Conservation (phyloP, 2,888 invertebrate genomes). For the Harmothoe impar region DNA sequence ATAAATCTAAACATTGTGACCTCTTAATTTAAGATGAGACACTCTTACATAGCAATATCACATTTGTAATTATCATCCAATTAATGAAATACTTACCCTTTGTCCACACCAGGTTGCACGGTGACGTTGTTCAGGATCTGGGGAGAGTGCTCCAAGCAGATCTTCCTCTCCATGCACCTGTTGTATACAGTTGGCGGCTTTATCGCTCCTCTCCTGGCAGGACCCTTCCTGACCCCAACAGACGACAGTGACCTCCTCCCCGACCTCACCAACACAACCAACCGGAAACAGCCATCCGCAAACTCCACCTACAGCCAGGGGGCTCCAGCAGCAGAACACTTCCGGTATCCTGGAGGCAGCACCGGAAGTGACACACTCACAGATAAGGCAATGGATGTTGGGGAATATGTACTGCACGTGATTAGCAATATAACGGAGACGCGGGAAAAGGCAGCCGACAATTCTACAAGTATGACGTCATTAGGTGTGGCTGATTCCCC, state of each 20-base stretch:
- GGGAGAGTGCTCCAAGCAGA: slow-evolving; percentile 30
- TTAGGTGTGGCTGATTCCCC: not conserved
- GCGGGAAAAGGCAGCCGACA: not conserved
- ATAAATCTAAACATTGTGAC: no score
- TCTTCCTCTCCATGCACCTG: slow-evolving; percentile 62
- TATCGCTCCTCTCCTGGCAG: slow-evolving; percentile 55
- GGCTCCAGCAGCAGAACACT: not conserved
- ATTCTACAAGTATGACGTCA: not conserved
- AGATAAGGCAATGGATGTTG: not conserved
- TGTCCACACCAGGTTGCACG: slow-evolving; percentile 45
- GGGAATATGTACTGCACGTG: not conserved
- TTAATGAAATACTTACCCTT: no score
- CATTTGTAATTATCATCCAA: no score
- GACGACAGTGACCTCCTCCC: not conserved
- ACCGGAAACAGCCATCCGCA: no score
- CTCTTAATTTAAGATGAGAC: no score
- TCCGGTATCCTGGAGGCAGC: not conserved
- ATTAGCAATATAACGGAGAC: not conserved
- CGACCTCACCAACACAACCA: not conserved
- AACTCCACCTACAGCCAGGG: not conserved
- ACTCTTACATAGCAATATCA: no score
- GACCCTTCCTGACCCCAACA: slow-evolving; percentile 34
- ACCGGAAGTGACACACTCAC: not conserved
- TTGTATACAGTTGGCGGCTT: slow-evolving; percentile 59
- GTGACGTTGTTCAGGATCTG: slow-evolving; percentile 63